A percentile compares a stretch with the other conserved stretches of the same genome.
Conservation (phyloP, 2,797 vertebrate species). For the Anguilla marmorata region DNA sequence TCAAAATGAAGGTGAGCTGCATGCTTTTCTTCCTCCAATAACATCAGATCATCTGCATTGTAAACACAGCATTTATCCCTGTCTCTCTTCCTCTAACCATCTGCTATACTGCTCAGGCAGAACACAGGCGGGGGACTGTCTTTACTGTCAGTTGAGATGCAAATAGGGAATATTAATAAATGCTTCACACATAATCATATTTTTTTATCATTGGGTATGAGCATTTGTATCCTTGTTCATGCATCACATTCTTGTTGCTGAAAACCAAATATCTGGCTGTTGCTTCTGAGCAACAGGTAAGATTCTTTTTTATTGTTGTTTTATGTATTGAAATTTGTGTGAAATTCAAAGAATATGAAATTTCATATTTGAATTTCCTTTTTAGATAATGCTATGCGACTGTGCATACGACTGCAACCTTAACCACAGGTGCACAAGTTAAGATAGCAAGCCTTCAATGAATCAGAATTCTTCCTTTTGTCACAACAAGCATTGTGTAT, state of each 20-base stretch:
- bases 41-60: slow-evolving; percentile 48
- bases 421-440: background rate
- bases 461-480: slow-evolving; percentile 45
- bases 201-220: slow-evolving; percentile 42
- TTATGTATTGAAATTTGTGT: slow-evolving; percentile 37
- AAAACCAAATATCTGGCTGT: slow-evolving; percentile 54
- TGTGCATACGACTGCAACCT: background rate
- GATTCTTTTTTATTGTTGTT: slow-evolving; percentile 42
- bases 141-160: background rate
- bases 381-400: background rate
- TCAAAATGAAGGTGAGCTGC: slow-evolving; percentile 66
- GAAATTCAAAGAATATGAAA: slow-evolving; percentile 37
- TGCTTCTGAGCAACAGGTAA: slow-evolving; percentile 75
- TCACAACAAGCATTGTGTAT: slow-evolving; percentile 53
- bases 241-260: slow-evolving; percentile 43
- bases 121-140: background rate
- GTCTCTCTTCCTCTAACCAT: slow-evolving; percentile 55
- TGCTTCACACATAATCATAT: slow-evolving; percentile 32
- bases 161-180: background rate
- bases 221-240: slow-evolving; percentile 33
- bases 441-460: slow-evolving; percentile 34
- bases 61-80: slow-evolving; percentile 34
- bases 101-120: slow-evolving; percentile 56
- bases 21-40: slow-evolving; percentile 42
- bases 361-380: slow-evolving; percentile 22